Evolutionary conservation across 2,888 invertebrate species (phyloP).

Genomic region (Chrysolina haemoptera): DNA sequence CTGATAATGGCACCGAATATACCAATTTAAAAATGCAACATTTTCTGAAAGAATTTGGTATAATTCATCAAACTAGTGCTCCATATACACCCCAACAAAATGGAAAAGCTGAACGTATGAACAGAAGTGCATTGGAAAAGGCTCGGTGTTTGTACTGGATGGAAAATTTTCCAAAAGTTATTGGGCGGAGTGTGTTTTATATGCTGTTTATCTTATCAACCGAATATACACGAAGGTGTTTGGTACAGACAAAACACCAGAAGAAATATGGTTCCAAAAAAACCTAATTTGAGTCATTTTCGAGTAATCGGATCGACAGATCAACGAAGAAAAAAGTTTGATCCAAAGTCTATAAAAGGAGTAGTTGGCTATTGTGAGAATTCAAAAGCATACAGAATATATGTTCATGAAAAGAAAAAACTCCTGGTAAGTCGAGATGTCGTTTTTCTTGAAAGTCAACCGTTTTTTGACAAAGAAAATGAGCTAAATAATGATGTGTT

Average conservation of each 20-base stretch:
- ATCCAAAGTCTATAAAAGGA: background rate
- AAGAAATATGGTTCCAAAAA: background rate
- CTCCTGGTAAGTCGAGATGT: background rate
- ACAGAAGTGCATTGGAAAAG: constrained; percentile 15
- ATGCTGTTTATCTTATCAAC: background rate
- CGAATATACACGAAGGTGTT: background rate
- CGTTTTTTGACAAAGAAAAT: background rate
- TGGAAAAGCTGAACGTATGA: constrained; percentile 19
- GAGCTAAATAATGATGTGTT: background rate
- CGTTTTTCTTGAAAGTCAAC: background rate
- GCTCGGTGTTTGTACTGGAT: background rate
- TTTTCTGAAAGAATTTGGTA: background rate
- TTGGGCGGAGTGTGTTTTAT: background rate
- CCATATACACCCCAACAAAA: constrained; percentile 27
- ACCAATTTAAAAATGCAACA: background rate
- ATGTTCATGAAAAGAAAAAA: background rate
- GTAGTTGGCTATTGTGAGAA: background rate
- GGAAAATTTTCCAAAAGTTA: background rate
- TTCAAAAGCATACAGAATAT: background rate
- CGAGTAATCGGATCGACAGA: background rate
- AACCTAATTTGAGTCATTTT: background rate
- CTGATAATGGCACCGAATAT: background rate
- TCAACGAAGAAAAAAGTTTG: background rate
- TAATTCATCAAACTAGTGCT: background rate
- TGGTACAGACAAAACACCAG: background rate